Base-by-base conservation (phyloP, 2,888 invertebrate species). In the Tipula confusa region DNA sequence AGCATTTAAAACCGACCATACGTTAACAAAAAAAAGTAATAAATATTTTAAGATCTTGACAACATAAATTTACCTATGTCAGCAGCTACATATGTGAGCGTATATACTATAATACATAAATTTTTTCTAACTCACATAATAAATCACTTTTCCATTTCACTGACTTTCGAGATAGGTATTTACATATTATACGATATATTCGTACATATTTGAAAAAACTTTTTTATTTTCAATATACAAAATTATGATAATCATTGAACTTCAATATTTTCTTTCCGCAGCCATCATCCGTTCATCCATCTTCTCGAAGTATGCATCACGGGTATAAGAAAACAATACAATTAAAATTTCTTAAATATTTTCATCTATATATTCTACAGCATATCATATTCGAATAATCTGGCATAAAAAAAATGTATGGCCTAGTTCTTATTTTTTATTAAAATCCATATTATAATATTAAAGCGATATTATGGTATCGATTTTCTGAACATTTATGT, bases 191-290 rank as follows among this genome's bases (percentile, higher is more conserved):
- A n/a, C n/a, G n/a, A 24, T 64, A 24, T 64, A 64, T 64, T 64
- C 64, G n/a, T n/a, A n/a, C n/a, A n/a, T n/a, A n/a, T n/a, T n/a
- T n/a, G n/a, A n/a, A 24, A 64, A 6, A 64, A 64, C 64, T 64
- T 64, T 64, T 64, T 24, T 6, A n/a, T n/a, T n/a, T n/a, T n/a
- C n/a, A 64, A 64, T 64, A 64, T 64, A 9, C 64, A 64, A 64
- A 24, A 64, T 64, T 64, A 18, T 64, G 64, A 24, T 64, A 64
- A 64, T 64, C 64, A 64, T 64, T 64, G 64, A 64, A 64, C 64
- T 64, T 24, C 24, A 64, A 64, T 64, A 64, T 64, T 64, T 64
- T 64, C 15, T 15, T 64, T 64, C n/a, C n/a, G n/a, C n/a, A n/a
- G n/a, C n/a, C n/a, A n/a, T 9, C 24, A 18, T 24, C 9, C 24